Evolutionary conservation across 35 echinoderm and acorn worm species (phyloP).

Genomic region (Acanthaster planci): DNA sequence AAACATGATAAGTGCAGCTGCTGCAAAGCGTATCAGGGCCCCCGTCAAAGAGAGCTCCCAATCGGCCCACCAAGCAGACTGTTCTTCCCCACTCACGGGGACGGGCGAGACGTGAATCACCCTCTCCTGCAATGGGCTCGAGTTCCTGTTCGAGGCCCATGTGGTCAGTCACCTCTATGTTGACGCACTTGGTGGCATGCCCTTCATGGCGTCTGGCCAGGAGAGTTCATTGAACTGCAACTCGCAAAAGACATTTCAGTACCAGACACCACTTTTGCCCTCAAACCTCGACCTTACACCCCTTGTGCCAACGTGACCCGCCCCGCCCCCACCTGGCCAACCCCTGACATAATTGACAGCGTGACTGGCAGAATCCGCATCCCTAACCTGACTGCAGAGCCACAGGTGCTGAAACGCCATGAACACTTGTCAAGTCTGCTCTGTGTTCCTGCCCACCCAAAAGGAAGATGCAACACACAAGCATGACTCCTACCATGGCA

Average conservation of each 20-base stretch:
- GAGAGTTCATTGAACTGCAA: constrained; percentile 44
- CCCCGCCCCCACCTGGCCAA: constrained; percentile 8
- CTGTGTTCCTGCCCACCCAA: too few species aligned
- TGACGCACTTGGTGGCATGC: constrained; percentile 52
- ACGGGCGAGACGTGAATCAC: constrained; percentile 51
- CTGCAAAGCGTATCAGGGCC: constrained; percentile 29
- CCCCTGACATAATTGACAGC: not conserved
- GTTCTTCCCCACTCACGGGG: constrained; percentile 42
- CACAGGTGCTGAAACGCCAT: constrained; percentile 29
- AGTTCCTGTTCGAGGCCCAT: constrained; percentile 37
- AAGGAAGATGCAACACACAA: too few species aligned
- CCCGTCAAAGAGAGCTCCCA: constrained; percentile 39
- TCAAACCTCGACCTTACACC: constrained; percentile 38
- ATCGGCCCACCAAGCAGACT: constrained; percentile 81
- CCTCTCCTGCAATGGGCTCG: not conserved
- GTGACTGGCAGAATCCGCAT: too few species aligned
- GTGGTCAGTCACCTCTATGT: constrained; percentile 52
- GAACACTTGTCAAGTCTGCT: constrained; percentile 42
- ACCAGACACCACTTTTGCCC: too few species aligned
- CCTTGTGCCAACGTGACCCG: not conserved
- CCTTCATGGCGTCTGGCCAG: constrained; percentile 72
- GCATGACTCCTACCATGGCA: not conserved
- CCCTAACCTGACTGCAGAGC: constrained; percentile 33
- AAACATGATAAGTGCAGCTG: too few species aligned
- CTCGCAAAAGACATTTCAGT: constrained; percentile 28